Conservation (phyloP, 2,888 invertebrate species). For the Dolichopus griseipennis region DNA sequence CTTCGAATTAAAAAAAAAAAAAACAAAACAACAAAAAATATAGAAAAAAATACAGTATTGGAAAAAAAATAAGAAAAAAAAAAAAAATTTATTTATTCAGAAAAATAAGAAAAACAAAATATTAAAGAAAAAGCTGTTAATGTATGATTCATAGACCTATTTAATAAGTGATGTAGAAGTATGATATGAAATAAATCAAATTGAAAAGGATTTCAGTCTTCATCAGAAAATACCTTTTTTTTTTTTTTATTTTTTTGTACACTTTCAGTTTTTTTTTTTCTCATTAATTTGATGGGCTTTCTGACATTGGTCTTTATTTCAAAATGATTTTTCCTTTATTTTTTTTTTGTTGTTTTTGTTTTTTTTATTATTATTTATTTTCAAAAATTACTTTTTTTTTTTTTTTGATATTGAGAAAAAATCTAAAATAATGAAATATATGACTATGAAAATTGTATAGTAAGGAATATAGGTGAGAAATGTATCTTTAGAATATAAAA, state of each 20-base stretch:
- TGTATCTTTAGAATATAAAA: too few species aligned
- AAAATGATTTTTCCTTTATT: not conserved
- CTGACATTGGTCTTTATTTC: slow-evolving; percentile 6
- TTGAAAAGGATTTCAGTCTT: slow-evolving; percentile 3
- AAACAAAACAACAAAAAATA: not conserved
- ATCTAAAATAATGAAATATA: too few species aligned
- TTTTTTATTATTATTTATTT: too few species aligned
- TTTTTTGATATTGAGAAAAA: not conserved
- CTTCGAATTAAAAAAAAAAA: too few species aligned
- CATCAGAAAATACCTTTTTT: not conserved
- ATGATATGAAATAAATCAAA: slow-evolving; percentile 3
- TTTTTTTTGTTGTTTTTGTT: not conserved
- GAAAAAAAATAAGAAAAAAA: too few species aligned
- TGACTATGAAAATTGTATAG: too few species aligned
- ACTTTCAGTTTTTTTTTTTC: not conserved
- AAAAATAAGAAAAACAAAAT: not conserved
- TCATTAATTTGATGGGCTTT: slow-evolving; percentile 6
- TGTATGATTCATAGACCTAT: slow-evolving; percentile 1
- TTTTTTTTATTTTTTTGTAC: not conserved
- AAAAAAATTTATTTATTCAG: too few species aligned
- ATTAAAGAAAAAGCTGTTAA: not conserved
- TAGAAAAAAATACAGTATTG: not conserved
- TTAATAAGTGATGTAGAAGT: slow-evolving; percentile 4
- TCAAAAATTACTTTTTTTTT: too few species aligned
- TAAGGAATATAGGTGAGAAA: too few species aligned